Base-by-base conservation (phyloP, 2,113 vertebrate genomes). In the Phyllostomus hastatus region DNA sequence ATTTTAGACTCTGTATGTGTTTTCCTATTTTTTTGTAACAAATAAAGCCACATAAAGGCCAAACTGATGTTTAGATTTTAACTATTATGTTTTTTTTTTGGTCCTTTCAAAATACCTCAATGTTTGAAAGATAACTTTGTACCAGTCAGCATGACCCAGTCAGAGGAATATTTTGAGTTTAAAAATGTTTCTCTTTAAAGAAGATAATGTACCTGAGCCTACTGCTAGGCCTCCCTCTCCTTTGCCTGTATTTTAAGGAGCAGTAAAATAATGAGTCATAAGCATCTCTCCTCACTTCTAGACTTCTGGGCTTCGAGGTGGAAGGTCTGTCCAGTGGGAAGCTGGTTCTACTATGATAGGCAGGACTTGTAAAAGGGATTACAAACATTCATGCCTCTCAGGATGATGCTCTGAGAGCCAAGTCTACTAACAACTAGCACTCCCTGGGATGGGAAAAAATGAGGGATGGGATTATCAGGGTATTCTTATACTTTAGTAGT, bases 1-100 rank as follows among this genome's bases (percentile, higher is more conserved):
- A 70, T 73, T 87, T 94, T 79, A 79, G 50, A 90, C 41, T 79
- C 7, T 28, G 19, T 43, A 75, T 19, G 4, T 57, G 41, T 38
- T 95, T 93, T 83, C 26, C 35, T 80, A 19, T 75, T 96, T 91
- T 91, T 89, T 91, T 61, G 43, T 80, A 95, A 91, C 33, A 96
- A 90, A 78, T 31, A 76, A 88, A 80, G 41, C 67, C 24, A 69
- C 84, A 84, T 66, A 73, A 70, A 84, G 41, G 70, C 10, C 52
- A 91, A 81, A 76, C 19, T 24, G 5, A 80, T 79, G 38, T 52
- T 93, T 38, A 87, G 7, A 95, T 88, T 95, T 82, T 93, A 89
- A 94, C 35, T 82, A 79, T 17, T 50, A n/a, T 59, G 17, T 59
- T 10, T 10, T 61, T 76, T 50, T 82, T 59, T 33, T n/a, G 69